Evolutionary conservation across 2,888 invertebrate genomes (phyloP), one percentile per base, ranked within the genome.

Genomic region (Pantelozetes paolii): DNA sequence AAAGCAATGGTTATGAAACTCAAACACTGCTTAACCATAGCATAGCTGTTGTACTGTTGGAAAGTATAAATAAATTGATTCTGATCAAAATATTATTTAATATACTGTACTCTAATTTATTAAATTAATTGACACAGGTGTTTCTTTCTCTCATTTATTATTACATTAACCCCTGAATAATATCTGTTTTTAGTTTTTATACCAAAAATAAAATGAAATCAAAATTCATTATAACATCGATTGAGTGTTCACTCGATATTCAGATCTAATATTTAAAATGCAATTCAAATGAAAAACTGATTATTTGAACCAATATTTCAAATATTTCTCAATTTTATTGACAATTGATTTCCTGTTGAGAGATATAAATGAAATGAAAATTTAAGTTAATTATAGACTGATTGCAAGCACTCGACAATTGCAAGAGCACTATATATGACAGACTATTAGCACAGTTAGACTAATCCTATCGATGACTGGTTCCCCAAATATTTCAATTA

Each of bases 401-500:
- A 69, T 69, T 45, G 5, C 28, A 18, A 69, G 69, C 45, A 69
- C 23, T 69, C 36, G 20, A 69, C 69, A 23, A 45, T 45, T 20
- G 11, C n/a, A 57, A 28, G 13, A n/a, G n/a, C 32, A 32, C 20
- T 20, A 54, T 8, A n/a, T n/a, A 48, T 23, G 54, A 23, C 23
- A 20, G 20, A 9, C 15, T 20, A 15, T 48, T 48, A 48, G 54
- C 36, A 15, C 45, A 45, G 15, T 57, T 30, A 23, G 18, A 30
- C 15, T 57, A 57, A 64, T 64, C 40, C 64, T 64, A 64, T 64
- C 36, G 20, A 64, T 64, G 64, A 64, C 64, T 23, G 36, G 64
- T 64, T 64, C 64, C 64, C 18, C 64, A 64, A 64, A 64, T 64
- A 64, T 64, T 64, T 64, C 36, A 64, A 64, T 64, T 64, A 64